phyloP scores from a whole-genome alignment of 2,113 vertebrate species.

The Grus americana region DNA sequence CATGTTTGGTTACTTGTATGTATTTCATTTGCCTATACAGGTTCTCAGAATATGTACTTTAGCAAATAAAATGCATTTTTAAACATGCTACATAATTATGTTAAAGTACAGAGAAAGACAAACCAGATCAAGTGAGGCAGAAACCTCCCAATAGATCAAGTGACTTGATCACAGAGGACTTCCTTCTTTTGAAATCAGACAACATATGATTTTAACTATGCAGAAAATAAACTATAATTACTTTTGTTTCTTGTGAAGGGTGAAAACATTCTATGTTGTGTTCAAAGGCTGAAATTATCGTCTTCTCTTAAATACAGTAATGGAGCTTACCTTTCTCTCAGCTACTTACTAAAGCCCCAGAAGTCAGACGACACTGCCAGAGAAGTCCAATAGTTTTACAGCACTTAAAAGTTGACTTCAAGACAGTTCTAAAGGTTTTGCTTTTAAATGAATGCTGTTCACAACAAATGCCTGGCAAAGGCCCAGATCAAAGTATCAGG shows the following conservation, averaged over 20 bases:
- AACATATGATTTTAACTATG: background rate
- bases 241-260: background rate
- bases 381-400: background rate
- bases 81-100: background rate
- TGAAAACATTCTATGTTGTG: background rate
- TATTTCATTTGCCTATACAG: background rate
- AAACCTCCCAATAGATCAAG: background rate
- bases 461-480: background rate
- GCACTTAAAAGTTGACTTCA: background rate
- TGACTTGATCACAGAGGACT: background rate
- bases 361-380: background rate
- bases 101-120: background rate
- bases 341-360: background rate
- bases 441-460: conserved; percentile 1
- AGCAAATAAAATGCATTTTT: background rate
- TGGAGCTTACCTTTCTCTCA: conserved; percentile 48
- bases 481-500: conserved; percentile 24
- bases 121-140: background rate
- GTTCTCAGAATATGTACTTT: background rate
- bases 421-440: background rate
- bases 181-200: conserved; percentile 12
- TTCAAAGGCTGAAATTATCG: background rate
- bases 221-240: background rate
- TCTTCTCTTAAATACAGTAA: background rate
- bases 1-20: background rate